These are phyloP conservation scores for Macrosteles quadrilineatus DNA, from an alignment of 1,140 invertebrate species.

Conservation along the genomic window DNA sequence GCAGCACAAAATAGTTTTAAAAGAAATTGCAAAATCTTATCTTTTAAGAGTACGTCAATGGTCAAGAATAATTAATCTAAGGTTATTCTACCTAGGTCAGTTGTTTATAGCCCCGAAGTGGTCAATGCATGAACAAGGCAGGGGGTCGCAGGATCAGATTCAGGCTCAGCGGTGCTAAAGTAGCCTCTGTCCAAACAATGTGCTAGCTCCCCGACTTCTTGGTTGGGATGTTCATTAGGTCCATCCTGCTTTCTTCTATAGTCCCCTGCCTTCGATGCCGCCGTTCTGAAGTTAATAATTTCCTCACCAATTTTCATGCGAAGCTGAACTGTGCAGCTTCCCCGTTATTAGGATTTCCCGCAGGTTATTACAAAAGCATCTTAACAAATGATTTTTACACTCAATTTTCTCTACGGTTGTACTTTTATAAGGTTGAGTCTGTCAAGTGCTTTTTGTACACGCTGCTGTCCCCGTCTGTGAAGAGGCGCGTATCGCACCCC, in stretches of 20 bases:
- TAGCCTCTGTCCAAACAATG: constrained; percentile 27
- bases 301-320: constrained; percentile 23
- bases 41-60: too few relatives aligned
- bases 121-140: too few relatives aligned
- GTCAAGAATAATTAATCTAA: too few relatives aligned
- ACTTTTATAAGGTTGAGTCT: constrained; percentile 36
- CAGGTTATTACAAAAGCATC: constrained; percentile 34
- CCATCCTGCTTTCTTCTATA: background rate
- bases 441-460: constrained; percentile 40
- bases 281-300: background rate
- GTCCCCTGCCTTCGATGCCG: background rate
- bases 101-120: too few relatives aligned
- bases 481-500: constrained; percentile 44
- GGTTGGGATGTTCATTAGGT: constrained; percentile 18
- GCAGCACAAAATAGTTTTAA: too few relatives aligned
- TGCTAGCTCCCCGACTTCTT: constrained; percentile 21
- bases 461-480: constrained; percentile 47
- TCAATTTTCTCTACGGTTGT: constrained; percentile 54
- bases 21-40: too few relatives aligned
- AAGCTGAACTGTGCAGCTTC: constrained; percentile 27
- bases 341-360: constrained; percentile 30
- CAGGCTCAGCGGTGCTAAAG: constrained; percentile 31
- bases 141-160: too few relatives aligned
- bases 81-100: too few relatives aligned
- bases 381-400: constrained; percentile 32